Evolutionary conservation across 2,113 vertebrate genomes (phyloP), one percentile per base, ranked within the genome.

Genomic region (Prietella phreatophila): DNA sequence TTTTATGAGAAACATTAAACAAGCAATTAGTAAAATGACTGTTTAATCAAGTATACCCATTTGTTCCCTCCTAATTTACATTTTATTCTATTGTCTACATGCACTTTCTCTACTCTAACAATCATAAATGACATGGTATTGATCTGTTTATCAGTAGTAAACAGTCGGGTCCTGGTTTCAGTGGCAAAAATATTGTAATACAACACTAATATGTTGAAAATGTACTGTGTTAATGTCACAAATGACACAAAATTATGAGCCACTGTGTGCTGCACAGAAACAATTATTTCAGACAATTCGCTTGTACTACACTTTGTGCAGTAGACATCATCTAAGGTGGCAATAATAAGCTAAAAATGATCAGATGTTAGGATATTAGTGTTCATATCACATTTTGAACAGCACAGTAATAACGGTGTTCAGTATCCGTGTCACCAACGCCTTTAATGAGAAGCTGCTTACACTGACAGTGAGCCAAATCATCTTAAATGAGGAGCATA

Each of bases 401-500:
- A 61, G 22, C 39, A 14, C 27, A 33, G 63, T 86, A 86, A 86
- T 86, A 63, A 63, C 27, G 10, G 0, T n/a, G 55, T 63, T 56
- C 55, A 6, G 15, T 55, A 39, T 65, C 71, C 0, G 5, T 78
- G 15, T 53, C 75, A 19, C 39, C 19, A 15, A 9, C 17, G 13
- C 39, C 58, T 55, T 3, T 86, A 88, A 88, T 79, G 82, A 84
- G 83, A 78, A 84, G 39, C 58, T 58, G 58, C 14, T 17, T 13
- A 47, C 22, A 83, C 42, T 81, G 83, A 84, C 81, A 89, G 61
- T 71, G 50, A 86, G 83, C 55, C 63, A 76, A 82, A 79, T 58
- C 53, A 33, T 56, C 67, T 22, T 84, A 84, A 86, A 90, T 30
- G 50, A 86, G 82, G 36, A 78, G 30, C 82, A 86, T 71, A 90